Conservation (phyloP, 2,888 invertebrate species). For the Eilema depressum region DNA sequence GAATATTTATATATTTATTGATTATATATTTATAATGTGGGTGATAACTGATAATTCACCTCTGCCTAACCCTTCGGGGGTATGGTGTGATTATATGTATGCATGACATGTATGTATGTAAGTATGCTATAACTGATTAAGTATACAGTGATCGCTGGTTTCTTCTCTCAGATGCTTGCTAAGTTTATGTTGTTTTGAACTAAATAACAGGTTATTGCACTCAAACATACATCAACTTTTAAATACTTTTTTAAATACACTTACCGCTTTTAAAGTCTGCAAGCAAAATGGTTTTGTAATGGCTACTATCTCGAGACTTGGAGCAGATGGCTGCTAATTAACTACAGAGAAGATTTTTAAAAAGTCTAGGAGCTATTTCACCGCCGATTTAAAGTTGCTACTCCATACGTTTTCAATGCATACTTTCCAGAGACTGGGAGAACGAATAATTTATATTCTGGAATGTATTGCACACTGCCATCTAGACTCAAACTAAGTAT, state of each 20-base stretch:
- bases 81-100: too few species aligned
- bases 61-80: too few species aligned
- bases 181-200: neutral
- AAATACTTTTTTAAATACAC: neutral
- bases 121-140: too few species aligned
- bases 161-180: neutral
- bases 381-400: neutral
- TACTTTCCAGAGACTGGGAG: neutral
- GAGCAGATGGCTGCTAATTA: slow-evolving; percentile 9
- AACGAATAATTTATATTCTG: neutral
- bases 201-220: neutral
- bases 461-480: neutral
- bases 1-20: too few species aligned
- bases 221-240: neutral
- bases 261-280: neutral
- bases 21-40: too few species aligned
- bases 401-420: neutral
- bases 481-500: neutral
- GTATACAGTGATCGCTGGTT: neutral
- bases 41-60: too few species aligned
- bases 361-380: neutral
- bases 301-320: neutral
- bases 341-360: slow-evolving; percentile 1
- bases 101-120: too few species aligned
- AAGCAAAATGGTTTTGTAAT: slow-evolving; percentile 4